phyloP scores from a whole-genome alignment of 2,113 vertebrate genomes.

The Mungos mungo region DNA sequence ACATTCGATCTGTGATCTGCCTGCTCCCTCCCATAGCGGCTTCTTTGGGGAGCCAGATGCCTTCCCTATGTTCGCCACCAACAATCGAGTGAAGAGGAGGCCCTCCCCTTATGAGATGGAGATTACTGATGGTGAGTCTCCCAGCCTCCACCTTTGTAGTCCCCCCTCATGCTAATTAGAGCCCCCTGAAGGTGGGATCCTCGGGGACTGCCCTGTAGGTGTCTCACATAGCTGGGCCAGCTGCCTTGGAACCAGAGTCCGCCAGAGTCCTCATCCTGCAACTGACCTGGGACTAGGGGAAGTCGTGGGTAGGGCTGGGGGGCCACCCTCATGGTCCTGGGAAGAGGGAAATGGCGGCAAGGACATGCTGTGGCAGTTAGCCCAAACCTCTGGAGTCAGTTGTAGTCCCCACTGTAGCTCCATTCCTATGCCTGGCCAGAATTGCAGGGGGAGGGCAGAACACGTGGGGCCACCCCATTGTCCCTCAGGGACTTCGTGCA shows the following conservation, averaged over 20 bases:
- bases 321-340: neutral
- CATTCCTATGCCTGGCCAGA: neutral
- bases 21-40: constrained; percentile 80
- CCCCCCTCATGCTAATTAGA: neutral
- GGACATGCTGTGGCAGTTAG: neutral
- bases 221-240: neutral
- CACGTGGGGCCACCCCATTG: too few relatives aligned
- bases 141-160: neutral
- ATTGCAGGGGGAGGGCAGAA: neutral
- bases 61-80: constrained; percentile 93
- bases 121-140: constrained; percentile 91
- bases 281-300: neutral
- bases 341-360: neutral
- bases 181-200: neutral
- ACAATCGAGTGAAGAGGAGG: constrained; percentile 91
- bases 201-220: too few relatives aligned
- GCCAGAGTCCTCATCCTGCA: neutral
- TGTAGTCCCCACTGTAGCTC: neutral
- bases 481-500: neutral
- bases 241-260: neutral
- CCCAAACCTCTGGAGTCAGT: neutral
- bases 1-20: neutral
- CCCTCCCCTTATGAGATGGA: constrained; percentile 96
- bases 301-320: neutral
- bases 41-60: constrained; percentile 94